Evolutionary conservation across 2,113 vertebrate species (phyloP).

Genomic region (Fulmarus glacialis): DNA sequence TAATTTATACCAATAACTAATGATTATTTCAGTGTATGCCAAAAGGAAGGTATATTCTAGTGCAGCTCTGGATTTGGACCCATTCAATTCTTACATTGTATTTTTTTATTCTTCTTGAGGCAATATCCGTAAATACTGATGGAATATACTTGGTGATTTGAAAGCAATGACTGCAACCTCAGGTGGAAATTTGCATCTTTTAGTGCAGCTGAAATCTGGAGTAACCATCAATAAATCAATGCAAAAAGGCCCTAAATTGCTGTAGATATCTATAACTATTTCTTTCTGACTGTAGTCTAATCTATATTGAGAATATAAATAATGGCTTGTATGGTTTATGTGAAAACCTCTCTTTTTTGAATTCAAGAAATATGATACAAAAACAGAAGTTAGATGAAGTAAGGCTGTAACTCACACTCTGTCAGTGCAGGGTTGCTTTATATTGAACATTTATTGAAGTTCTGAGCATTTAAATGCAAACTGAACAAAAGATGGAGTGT

Average conservation of each 20-base stretch:
- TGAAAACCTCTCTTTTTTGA: not conserved
- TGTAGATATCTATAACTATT: not conserved
- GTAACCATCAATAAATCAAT: slow-evolving; percentile 27
- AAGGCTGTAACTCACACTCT: not conserved
- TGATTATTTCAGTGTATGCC: not conserved
- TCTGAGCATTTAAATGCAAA: not conserved
- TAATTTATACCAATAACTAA: not conserved
- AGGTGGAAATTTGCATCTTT: slow-evolving; percentile 25
- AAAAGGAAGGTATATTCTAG: not conserved
- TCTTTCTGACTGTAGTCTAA: not conserved
- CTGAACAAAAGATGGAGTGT: not conserved
- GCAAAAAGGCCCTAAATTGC: not conserved
- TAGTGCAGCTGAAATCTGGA: not conserved
- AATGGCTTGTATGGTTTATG: not conserved
- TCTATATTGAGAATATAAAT: slow-evolving; percentile 20
- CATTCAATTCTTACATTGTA: not conserved
- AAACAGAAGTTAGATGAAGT: not conserved
- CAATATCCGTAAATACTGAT: not conserved
- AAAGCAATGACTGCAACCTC: not conserved
- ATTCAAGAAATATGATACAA: not conserved
- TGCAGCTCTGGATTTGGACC: not conserved
- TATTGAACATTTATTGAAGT: not conserved
- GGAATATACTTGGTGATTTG: not conserved
- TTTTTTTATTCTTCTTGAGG: slow-evolving; percentile 4
- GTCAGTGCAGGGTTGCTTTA: not conserved